Conservation (phyloP, 2,113 vertebrate species). For the Catharus fuscescens region DNA sequence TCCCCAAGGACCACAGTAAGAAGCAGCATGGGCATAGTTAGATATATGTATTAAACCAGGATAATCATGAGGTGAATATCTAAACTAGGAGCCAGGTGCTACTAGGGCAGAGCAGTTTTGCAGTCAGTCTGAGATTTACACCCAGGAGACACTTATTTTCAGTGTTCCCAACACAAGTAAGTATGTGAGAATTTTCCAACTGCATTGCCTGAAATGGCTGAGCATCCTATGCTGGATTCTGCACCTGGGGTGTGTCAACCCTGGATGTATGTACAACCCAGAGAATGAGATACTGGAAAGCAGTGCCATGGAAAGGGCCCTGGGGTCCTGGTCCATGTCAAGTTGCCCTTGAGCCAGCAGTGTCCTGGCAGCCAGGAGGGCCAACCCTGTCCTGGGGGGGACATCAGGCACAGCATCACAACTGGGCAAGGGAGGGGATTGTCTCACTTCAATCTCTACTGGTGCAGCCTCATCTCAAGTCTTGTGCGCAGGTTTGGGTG, state of each 20-base stretch:
- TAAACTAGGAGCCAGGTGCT: not conserved
- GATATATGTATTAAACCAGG: not conserved
- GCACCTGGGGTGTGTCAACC: not conserved
- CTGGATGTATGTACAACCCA: accelerated
- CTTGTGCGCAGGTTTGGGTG: accelerated
- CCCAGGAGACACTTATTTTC: accelerated
- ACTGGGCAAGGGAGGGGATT: not conserved
- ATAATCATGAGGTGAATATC: accelerated
- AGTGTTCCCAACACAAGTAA: not conserved
- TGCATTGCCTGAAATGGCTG: not conserved
- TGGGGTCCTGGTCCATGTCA: accelerated
- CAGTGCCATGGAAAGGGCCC: not conserved
- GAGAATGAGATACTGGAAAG: not conserved
- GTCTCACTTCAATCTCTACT: accelerated
- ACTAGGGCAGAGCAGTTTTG: not conserved
- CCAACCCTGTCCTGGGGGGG: accelerated
- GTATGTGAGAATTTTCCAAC: not conserved
- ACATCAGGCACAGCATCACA: not conserved
- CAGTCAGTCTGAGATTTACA: not conserved
- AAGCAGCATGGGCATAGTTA: not conserved
- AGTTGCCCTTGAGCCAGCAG: not conserved
- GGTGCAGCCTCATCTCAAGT: accelerated
- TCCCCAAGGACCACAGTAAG: not conserved
- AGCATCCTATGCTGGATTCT: not conserved
- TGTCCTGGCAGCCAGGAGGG: not conserved